Conservation (phyloP, 2,113 vertebrate species). For the Glaucidium brasilianum region DNA sequence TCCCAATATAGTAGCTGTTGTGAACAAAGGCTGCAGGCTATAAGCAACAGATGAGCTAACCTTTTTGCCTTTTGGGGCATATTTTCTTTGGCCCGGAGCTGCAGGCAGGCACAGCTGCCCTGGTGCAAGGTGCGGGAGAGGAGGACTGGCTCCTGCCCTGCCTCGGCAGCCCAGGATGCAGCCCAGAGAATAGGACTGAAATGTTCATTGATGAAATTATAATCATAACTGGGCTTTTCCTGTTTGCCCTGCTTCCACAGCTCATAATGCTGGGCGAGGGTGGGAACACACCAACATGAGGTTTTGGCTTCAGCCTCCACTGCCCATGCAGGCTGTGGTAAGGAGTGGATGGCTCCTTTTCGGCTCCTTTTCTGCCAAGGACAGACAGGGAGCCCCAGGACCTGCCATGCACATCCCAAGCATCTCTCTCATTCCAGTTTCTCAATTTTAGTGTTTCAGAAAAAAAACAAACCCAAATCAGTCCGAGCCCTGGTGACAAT, state of each 20-base stretch:
- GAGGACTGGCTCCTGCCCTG: neutral
- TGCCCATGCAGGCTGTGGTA: neutral
- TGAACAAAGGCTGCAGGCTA: neutral
- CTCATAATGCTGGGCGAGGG: rapidly evolving
- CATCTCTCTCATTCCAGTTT: neutral
- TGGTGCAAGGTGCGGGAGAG: neutral
- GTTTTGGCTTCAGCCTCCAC: neutral
- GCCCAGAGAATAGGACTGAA: rapidly evolving
- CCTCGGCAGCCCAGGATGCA: rapidly evolving
- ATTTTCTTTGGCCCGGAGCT: neutral
- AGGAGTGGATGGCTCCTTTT: neutral
- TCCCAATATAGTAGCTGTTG: neutral
- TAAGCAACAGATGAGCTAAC: neutral
- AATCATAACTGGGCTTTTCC: rapidly evolving
- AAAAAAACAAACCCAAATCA: neutral
- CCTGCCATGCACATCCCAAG: rapidly evolving
- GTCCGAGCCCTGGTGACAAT: neutral
- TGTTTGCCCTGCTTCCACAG: rapidly evolving
- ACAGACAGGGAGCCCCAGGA: neutral
- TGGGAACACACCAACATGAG: neutral
- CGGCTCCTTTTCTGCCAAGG: neutral
- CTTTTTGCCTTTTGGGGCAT: neutral
- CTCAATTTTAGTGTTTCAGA: rapidly evolving
- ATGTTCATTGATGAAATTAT: rapidly evolving
- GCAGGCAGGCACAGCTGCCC: neutral